Conservation (phyloP, 2,888 invertebrate species). For the Rotaria macrura region DNA sequence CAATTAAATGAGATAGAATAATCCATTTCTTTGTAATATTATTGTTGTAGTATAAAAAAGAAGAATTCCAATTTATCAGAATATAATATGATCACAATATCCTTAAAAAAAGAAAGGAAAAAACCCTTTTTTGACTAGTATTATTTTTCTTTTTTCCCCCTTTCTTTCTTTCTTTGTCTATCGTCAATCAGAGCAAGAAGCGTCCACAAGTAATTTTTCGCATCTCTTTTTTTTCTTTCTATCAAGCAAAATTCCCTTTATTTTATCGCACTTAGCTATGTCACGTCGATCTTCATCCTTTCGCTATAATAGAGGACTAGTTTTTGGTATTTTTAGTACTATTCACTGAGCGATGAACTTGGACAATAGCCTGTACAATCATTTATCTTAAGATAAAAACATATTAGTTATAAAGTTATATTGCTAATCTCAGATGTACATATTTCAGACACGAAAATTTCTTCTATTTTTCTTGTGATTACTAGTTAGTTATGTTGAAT, state of each 20-base stretch:
- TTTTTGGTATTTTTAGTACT: neutral
- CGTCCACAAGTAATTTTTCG: neutral
- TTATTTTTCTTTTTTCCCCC: neutral
- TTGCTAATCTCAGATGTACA: neutral
- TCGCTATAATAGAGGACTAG: neutral
- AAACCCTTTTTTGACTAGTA: neutral
- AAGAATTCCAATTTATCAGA: neutral
- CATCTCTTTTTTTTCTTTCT: neutral
- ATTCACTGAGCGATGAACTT: neutral
- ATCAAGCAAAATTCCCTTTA: neutral
- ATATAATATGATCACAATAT: neutral
- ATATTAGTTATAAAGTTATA: neutral
- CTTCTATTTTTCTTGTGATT: too few species aligned
- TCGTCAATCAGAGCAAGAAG: neutral
- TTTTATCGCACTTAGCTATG: neutral
- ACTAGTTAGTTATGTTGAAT: too few species aligned
- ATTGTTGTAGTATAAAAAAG: neutral
- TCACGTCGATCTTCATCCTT: neutral
- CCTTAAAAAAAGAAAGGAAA: neutral
- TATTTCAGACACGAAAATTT: neutral
- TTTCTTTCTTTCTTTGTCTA: neutral
- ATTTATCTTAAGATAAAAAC: neutral
- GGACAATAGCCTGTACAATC: too few species aligned
- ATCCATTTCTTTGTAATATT: neutral
- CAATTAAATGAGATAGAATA: too few species aligned